Base-by-base conservation (phyloP, 2,113 vertebrate species). In the Engraulis encrasicolus region DNA sequence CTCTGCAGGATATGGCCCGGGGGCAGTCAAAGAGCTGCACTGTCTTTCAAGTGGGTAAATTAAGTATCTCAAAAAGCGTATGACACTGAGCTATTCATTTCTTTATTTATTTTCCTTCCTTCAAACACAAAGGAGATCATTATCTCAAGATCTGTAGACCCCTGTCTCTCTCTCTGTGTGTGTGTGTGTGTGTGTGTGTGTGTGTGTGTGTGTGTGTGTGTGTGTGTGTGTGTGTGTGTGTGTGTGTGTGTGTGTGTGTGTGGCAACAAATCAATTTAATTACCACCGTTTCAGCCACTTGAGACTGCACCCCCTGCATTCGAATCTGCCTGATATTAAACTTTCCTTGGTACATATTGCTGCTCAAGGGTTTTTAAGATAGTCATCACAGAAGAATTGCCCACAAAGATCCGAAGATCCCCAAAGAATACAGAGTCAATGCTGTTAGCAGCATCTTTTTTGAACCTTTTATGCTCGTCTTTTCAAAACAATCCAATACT, bases 261-360 rank as follows among this genome's bases (percentile, higher is more conserved):
- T n/a, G 45, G 58, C 78, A 80, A 66, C 61, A 74, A 54, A 81
- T 86, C 80, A 78, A 36, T 81, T 38, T 71, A 31, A 82, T 84
- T 78, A 84, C 37, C 78, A 79, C 38, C 19, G 20, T 36, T 37
- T 77, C 15, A 52, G 37, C 40, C 49, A 31, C 52, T 81, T 78
- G 14, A 52, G 78, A 66, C 48, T 27, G 77, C 36, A 66, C 23
- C 2, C 58, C 23, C 66, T 74, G 66, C 66, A 74, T 74, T 74
- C 31, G 31, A 74, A 74, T 74, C 31, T 74, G 27, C 66, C 31
- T 34, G 12, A 34, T 34, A 74, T 34, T 11, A 34, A 74, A 74
- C 66, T 34, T 74, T 74, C 66, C 2, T 74, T 14, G 17, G 66
- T 31, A 34, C 31, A 9, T 45, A 45, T 45, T 74, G 1, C 58